Base-by-base conservation (phyloP, 2,113 vertebrate genomes). In the Istiophorus platypterus region DNA sequence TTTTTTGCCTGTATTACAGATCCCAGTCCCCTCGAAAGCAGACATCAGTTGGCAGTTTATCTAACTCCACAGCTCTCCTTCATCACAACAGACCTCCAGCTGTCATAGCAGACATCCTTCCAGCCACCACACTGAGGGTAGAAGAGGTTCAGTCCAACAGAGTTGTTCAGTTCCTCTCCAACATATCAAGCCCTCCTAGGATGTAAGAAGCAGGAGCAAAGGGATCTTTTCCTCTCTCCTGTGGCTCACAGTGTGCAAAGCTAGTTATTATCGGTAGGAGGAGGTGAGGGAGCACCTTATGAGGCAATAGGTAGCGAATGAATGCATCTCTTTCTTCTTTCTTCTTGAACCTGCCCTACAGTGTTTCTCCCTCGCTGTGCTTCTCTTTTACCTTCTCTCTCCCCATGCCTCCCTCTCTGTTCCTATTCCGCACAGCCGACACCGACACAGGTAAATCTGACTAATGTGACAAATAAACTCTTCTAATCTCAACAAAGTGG, bases 381-480 rank as follows among this genome's bases (percentile, higher is more conserved):
- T 57, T 72, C 85, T 78, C 62, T 79, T 64, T 82, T 56, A 82
- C 73, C 87, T 86, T 67, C 75, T 49, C 77, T 51, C 66, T 65
- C 42, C 58, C 47, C 61, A 20, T 70, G 64, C 68, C 69, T 71
- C 65, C 76, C 61, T 37, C 8, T n/a, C 76, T 61, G 56, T 58
- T 80, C 51, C 82, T 61, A 14, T 22, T 78, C 45, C 81, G 67
- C 56, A 69, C 82, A 34, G 76, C 72, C 89, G 91, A 93, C 93
- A 93, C 87, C 88, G 91, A 93, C 91, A 93, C 81, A 82, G 88
- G 87, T 95, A 94, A 95, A 95, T 92, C 92, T 94, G 90, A 91
- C 89, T 95, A 94, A 95, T 94, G 89, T 95, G 94, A 94, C 93
- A 94, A 95, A 94, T 93, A 90, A 93, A 93, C 87, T 94, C 87